Percentiles rank a stretch among this genome's conserved stretches.
Conservation (phyloP, 2,113 vertebrate species). For the Poecile atricapillus region DNA sequence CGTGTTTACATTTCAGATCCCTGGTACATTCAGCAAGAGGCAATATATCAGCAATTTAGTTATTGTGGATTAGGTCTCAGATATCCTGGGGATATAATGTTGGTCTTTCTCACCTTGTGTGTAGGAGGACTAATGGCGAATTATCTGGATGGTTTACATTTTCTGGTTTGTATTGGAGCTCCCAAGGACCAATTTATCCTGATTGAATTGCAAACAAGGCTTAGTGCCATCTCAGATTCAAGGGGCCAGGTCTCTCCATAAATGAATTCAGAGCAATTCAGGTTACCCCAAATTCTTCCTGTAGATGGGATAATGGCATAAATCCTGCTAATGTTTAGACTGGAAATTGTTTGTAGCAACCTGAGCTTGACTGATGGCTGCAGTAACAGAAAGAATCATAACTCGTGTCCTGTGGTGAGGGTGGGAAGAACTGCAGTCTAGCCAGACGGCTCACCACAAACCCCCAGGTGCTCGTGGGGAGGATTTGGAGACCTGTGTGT, state of each 20-base stretch:
- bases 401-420: not conserved
- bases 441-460: not conserved
- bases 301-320: slow-evolving; percentile 54
- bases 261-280: slow-evolving; percentile 36
- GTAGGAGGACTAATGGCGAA: slow-evolving; percentile 61
- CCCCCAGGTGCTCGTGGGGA: not conserved
- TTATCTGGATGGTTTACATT: slow-evolving; percentile 73
- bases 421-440: not conserved
- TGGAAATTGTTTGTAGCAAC: slow-evolving; percentile 53
- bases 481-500: not conserved
- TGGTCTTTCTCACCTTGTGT: slow-evolving; percentile 51
- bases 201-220: slow-evolving; percentile 64
- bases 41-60: slow-evolving; percentile 59
- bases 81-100: slow-evolving; percentile 24
- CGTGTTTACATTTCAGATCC: slow-evolving; percentile 56
- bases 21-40: slow-evolving; percentile 5
- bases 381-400: not conserved
- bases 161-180: slow-evolving; percentile 56
- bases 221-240: slow-evolving; percentile 22
- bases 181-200: slow-evolving; percentile 66
- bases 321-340: slow-evolving; percentile 56
- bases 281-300: slow-evolving; percentile 36
- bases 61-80: slow-evolving; percentile 53
- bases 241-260: slow-evolving; percentile 6
- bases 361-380: slow-evolving; percentile 38